Evolutionary conservation across 2,797 vertebrate genomes (phyloP).

Genomic region (Gallinago stenura): DNA sequence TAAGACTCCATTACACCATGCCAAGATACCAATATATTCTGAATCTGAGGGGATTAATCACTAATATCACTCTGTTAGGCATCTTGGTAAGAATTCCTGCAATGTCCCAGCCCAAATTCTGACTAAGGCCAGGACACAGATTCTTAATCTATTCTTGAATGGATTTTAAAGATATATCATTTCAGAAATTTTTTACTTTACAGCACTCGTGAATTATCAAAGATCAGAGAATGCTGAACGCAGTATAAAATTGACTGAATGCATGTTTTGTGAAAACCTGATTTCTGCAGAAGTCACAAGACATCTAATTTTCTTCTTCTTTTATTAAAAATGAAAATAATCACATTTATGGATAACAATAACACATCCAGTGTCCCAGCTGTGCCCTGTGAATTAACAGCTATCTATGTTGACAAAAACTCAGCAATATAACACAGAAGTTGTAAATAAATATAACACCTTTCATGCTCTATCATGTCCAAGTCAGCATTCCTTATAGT

Average conservation of each 20-base stretch:
- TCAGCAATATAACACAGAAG: not conserved
- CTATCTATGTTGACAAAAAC: slow-evolving; percentile 4
- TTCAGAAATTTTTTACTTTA: not conserved
- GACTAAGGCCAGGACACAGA: not conserved
- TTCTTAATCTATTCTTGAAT: not conserved
- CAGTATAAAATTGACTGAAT: not conserved
- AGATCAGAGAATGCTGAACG: not conserved
- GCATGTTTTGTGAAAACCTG: not conserved
- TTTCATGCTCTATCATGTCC: slow-evolving; percentile 5
- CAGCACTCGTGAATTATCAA: not conserved
- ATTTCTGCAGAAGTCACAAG: not conserved
- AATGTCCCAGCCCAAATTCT: not conserved
- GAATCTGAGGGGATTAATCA: not conserved
- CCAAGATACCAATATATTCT: not conserved
- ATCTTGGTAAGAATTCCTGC: not conserved
- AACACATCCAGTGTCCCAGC: not conserved
- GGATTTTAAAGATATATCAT: not conserved
- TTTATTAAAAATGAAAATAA: slow-evolving; percentile 17
- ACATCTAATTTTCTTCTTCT: not conserved
- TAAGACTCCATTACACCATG: not conserved
- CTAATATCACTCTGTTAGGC: not conserved
- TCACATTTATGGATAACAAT: not conserved
- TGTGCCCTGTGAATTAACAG: slow-evolving; percentile 36
- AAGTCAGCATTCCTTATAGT: not conserved
- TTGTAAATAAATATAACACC: slow-evolving; percentile 32